Evolutionary conservation across 2,113 vertebrate species (phyloP).

Genomic region (Phyllostomus discolor): DNA sequence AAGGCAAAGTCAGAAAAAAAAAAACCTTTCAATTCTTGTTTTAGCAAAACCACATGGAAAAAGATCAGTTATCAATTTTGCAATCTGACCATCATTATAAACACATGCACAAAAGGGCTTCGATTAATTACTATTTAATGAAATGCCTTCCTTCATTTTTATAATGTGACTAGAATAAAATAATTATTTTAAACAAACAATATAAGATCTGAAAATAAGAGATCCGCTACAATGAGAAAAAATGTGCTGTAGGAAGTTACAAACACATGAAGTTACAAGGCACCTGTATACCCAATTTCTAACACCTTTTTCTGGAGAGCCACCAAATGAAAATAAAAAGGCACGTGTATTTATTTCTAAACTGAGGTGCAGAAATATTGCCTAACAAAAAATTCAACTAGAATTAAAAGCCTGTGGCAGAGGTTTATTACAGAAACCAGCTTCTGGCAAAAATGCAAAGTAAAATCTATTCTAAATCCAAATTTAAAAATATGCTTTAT

Average conservation of each 20-base stretch:
- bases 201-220: conserved; percentile 23
- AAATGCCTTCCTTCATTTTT: conserved; percentile 12
- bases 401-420: not conserved
- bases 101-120: not conserved
- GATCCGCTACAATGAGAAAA: not conserved
- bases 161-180: conserved; percentile 30
- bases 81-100: not conserved
- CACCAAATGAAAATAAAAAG: conserved; percentile 42
- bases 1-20: not conserved
- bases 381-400: conserved; percentile 1
- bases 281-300: not conserved
- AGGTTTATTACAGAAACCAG: conserved; percentile 55
- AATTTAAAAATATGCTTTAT: conserved; percentile 17
- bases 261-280: not conserved
- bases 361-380: not conserved
- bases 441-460: conserved; percentile 41
- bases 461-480: conserved; percentile 33
- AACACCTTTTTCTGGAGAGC: not conserved
- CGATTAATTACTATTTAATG: conserved; percentile 16
- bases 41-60: conserved; percentile 19
- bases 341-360: not conserved
- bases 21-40: not conserved
- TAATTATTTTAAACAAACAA: conserved; percentile 11
- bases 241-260: not conserved
- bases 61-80: not conserved